Percentiles rank a stretch among this genome's conserved stretches.
phyloP scores from a whole-genome alignment of 2,113 vertebrate species.

The Perca flavescens region DNA sequence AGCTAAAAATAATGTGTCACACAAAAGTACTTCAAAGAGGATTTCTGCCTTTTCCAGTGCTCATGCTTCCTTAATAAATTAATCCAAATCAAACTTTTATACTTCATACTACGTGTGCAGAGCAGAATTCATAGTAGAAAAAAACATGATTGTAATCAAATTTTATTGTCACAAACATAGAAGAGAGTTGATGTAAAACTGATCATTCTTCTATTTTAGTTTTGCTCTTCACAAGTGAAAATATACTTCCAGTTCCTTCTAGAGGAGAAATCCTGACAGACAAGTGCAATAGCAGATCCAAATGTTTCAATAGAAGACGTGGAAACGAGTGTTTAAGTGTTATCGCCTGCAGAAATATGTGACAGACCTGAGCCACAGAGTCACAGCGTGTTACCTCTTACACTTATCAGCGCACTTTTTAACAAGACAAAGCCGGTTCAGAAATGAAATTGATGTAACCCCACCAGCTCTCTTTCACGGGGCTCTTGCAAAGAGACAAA shows the following conservation, averaged over 20 bases:
- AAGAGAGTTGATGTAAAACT: background rate
- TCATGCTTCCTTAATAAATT: slow-evolving; percentile 16
- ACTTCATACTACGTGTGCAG: background rate
- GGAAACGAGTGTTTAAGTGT: background rate
- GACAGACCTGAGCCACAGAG: slow-evolving; percentile 2
- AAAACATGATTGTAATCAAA: background rate
- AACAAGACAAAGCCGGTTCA: background rate
- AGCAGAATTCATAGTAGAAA: background rate
- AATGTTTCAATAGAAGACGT: background rate
- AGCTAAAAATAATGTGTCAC: slow-evolving; percentile 56
- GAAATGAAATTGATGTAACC: background rate
- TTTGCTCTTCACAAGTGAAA: background rate
- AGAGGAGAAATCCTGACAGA: background rate
- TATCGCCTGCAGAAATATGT: background rate
- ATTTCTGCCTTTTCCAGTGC: slow-evolving; percentile 16
- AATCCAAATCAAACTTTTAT: slow-evolving; percentile 23
- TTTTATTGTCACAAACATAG: background rate
- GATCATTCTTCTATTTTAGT: background rate
- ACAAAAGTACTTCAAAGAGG: slow-evolving; percentile 36
- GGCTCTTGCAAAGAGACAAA: slow-evolving; percentile 10
- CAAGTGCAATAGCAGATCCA: background rate
- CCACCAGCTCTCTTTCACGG: background rate
- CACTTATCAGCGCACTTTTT: background rate
- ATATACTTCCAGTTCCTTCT: slow-evolving; percentile 7
- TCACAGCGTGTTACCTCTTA: background rate